Evolutionary conservation across 2,113 vertebrate genomes (phyloP).

Genomic region (Boulengeromyrus knoepffleri): DNA sequence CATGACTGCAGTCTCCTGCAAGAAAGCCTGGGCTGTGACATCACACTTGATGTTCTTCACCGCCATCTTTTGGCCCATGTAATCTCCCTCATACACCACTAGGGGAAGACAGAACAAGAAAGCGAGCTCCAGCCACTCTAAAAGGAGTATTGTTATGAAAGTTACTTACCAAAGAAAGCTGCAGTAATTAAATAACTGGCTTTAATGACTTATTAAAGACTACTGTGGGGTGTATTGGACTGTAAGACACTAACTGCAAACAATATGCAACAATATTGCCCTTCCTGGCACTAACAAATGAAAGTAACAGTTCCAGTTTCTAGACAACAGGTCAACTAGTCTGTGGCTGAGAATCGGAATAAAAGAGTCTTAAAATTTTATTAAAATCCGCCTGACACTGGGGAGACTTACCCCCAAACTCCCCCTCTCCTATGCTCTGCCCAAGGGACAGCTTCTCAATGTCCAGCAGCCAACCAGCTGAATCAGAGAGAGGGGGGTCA

Average conservation of each 20-base stretch:
- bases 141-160: neutral
- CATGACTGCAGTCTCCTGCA: constrained; percentile 81
- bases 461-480: constrained; percentile 83
- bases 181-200: neutral
- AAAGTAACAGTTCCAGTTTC: neutral
- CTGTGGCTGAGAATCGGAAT: neutral
- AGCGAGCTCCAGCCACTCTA: neutral
- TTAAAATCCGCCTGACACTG: neutral
- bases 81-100: constrained; percentile 79
- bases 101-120: neutral
- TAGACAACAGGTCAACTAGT: neutral
- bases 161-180: neutral
- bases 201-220: neutral
- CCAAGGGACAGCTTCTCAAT: constrained; percentile 68
- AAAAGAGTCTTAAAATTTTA: neutral
- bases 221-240: neutral
- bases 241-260: neutral
- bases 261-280: neutral
- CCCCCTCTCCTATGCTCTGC: constrained; percentile 73
- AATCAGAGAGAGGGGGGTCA: neutral
- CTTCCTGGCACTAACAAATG: neutral
- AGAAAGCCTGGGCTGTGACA: constrained; percentile 81
- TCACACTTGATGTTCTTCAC: constrained; percentile 90
- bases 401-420: constrained; percentile 75
- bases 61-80: constrained; percentile 80